Base-by-base conservation (phyloP, 2,113 vertebrate species). In the Hippopotamus amphibius region DNA sequence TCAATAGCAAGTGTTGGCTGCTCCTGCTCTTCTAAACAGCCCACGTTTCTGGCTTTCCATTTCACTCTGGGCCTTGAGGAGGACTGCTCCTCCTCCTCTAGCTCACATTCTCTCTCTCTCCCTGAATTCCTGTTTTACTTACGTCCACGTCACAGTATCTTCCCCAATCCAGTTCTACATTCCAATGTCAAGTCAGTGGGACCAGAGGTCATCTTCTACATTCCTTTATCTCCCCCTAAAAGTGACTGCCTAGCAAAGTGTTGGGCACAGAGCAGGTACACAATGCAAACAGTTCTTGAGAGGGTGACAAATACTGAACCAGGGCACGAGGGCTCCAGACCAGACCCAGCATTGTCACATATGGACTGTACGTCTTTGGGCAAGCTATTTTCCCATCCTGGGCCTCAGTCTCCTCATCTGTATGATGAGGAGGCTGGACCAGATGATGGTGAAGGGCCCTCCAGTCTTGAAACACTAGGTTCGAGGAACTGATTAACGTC, bases 401-500 rank as follows among this genome's bases (percentile, higher is more conserved):
- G 10, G 43, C 66, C 89, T 83, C 95, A 30, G 22, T 61, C 84
- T 88, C 85, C 43, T 48, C 2, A 0, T 19, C 33, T 55, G 2
- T 33, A 61, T 3, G 22, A 77, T 65, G 41, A 93, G 30, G 14
- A 92, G 15, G 12, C 53, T 77, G 22, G 50, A 66, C 79, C 72
- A 89, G 13, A 46, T 50, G 50, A 94, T 53, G 77, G 26, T 28
- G 55, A 77, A 90, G 28, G 22, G 30, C 37, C 41, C 17, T 79
- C 74, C 43, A 79, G 77, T 61, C 71, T 89, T 72, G 7, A 94
- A 96, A 77, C 55, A 74, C 66, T 77, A 53, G 90, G 22, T 83
- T 92, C 28, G 9, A 96, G 69, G 90, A 93, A 80, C 4, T 89
- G 61, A 96, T 95, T 95, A 95, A 96, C 85, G 22, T 90, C 84